These are phyloP conservation scores for Aphelocoma californica DNA, from an alignment of 2,797 vertebrate genomes.

Conservation along the genomic window DNA sequence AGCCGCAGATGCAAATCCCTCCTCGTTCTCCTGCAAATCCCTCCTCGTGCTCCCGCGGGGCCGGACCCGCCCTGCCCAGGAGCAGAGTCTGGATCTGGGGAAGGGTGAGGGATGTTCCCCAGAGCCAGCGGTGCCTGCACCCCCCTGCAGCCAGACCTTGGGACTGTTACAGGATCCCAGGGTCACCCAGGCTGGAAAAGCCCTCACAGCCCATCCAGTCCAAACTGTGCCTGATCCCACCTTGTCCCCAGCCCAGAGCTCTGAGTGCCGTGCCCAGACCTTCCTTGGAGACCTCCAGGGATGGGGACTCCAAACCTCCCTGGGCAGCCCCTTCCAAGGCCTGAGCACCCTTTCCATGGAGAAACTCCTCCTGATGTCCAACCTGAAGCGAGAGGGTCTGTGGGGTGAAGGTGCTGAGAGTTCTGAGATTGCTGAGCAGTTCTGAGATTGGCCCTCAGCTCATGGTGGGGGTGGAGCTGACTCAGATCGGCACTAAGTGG, in stretches of 20 bases:
- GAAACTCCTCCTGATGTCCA: neutral
- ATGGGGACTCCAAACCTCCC: neutral
- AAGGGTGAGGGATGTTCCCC: neutral
- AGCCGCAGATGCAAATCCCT: neutral
- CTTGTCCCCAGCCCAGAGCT: neutral
- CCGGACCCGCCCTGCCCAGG: neutral
- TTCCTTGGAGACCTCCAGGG: neutral
- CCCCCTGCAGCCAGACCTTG: fast-evolving
- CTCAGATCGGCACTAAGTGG: fast-evolving
- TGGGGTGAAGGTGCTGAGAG: neutral
- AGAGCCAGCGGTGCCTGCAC: neutral
- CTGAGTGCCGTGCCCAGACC: neutral
- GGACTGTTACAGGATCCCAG: fast-evolving
- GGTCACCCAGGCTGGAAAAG: neutral
- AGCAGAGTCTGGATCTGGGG: neutral
- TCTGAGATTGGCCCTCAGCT: neutral
- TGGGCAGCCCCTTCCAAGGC: neutral
- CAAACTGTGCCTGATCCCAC: neutral
- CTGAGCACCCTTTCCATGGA: fast-evolving
- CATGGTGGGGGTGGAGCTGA: neutral
- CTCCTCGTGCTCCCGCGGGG: neutral
- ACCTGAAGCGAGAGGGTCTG: fast-evolving
- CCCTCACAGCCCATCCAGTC: neutral
- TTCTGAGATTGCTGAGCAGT: neutral
- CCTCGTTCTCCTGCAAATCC: neutral